Evolutionary conservation across 92 coral and sea anemone species (phyloP), one percentile per base, ranked within the genome.

Genomic region (Porites rus): DNA sequence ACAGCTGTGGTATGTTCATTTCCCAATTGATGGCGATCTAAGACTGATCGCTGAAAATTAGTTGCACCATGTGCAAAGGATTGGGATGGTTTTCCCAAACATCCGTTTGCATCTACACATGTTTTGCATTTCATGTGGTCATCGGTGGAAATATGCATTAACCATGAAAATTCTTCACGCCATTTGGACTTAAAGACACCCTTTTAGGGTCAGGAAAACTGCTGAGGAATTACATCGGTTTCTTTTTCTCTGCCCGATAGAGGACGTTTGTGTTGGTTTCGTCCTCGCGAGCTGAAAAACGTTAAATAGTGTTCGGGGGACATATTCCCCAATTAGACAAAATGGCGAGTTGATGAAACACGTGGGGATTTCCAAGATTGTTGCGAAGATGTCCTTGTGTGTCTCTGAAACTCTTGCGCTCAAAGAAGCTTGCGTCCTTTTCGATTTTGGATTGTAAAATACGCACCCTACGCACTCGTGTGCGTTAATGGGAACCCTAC

Each of bases 71-170:
- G 68, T 68, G 56, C 43, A 28, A 69, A 69, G 25, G 38, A 66
- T 52, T 81, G 67, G 53, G 67, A 69, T 69, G 85, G 85, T 81
- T 81, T 81, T 54, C 68, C 75, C 10, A 54, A 71, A 81, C n/a
- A 68, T 52, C 86, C 69, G 69, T 66, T 77, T 22, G 84, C 71
- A 51, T 85, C 70, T 17, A 84, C 20, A 50, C 89, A 86, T 28
- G 38, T 69, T 67, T 86, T 77, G 51, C 84, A 86, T 68, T 77
- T 77, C 89, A 86, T 86, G 59, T 70, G 58, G 56, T 86, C 69
- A 64, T 66, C 86, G 76, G 67, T 69, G 54, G 85, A 75, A 25
- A 13, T 74, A 22, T 75, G 18, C 65, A 18, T 17, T 22, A 65
- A 76, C 74, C 82, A 65, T n/a, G 64, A 9, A 73, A 74, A 84